phyloP scores from a whole-genome alignment of 2,888 invertebrate species.

The Xestia rhomboidea region DNA sequence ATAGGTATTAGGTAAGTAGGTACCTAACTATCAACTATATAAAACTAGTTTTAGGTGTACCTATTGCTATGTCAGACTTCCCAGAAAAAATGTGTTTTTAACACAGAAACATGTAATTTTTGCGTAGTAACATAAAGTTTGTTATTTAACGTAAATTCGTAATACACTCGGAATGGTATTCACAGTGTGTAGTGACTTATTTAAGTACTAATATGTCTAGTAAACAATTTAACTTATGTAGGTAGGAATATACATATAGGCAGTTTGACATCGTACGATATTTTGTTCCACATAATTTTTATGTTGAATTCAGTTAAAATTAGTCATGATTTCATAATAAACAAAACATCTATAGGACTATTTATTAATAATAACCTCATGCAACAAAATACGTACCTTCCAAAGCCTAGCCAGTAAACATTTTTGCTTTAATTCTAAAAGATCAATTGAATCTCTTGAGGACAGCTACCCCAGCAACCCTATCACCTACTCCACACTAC shows the following conservation, averaged over 20 bases:
- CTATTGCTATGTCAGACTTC: constrained; percentile 1
- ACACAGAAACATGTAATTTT: constrained; percentile 7
- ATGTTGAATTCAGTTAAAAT: background rate
- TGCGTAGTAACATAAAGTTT: background rate
- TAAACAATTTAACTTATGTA: constrained; percentile 27
- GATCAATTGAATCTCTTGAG: too few relatives aligned
- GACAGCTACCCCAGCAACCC: too few relatives aligned
- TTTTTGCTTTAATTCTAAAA: background rate
- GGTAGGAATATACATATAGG: background rate
- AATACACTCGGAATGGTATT: constrained; percentile 1
- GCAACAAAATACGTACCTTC: background rate
- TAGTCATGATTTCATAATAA: constrained; percentile 20
- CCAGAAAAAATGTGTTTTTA: constrained; percentile 12
- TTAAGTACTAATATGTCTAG: background rate
- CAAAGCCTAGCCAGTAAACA: background rate
- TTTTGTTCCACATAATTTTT: background rate
- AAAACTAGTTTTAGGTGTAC: background rate
- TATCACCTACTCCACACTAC: background rate
- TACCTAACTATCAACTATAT: background rate
- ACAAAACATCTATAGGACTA: background rate
- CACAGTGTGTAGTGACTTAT: background rate
- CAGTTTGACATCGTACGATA: constrained; percentile 26
- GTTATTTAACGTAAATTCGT: constrained; percentile 10
- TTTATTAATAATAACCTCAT: background rate
- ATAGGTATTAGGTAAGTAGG: background rate